phyloP scores from a whole-genome alignment of 2,888 invertebrate genomes.

The Chrysodeixis includens region DNA sequence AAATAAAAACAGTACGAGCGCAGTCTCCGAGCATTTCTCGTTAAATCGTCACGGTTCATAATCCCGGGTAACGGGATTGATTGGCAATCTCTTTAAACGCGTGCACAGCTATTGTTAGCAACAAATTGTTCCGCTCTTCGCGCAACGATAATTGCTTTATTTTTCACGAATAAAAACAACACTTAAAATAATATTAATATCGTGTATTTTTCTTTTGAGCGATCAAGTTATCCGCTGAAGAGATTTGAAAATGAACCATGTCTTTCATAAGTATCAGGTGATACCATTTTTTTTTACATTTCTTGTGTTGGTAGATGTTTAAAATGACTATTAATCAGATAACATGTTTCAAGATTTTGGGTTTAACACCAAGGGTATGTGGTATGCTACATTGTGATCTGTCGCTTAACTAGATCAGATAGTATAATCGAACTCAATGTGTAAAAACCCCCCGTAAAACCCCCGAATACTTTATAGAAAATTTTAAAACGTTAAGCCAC shows the following conservation, averaged over 20 bases:
- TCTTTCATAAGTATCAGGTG: too few relatives aligned
- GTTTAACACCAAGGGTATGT: too few relatives aligned
- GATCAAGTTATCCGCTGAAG: neutral
- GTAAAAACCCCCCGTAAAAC: too few relatives aligned
- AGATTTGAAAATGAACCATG: neutral
- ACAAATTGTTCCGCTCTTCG: slow-evolving; percentile 57
- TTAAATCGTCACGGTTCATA: slow-evolving; percentile 74
- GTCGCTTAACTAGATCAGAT: too few relatives aligned
- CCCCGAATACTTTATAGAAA: neutral
- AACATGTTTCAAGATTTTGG: too few relatives aligned
- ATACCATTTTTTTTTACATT: too few relatives aligned
- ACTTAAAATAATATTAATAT: slow-evolving; percentile 24
- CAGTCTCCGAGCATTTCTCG: slow-evolving; percentile 60
- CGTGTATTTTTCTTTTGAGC: slow-evolving; percentile 12
- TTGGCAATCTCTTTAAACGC: slow-evolving; percentile 60
- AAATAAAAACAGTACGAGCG: slow-evolving; percentile 51
- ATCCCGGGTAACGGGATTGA: slow-evolving; percentile 61
- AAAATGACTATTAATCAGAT: too few relatives aligned
- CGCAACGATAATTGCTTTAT: slow-evolving; percentile 53
- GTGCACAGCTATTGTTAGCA: slow-evolving; percentile 53
- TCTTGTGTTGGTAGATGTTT: too few relatives aligned
- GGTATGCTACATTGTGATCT: too few relatives aligned
- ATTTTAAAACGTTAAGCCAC: neutral
- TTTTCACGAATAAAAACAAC: slow-evolving; percentile 35
- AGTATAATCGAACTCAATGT: too few relatives aligned